Percentiles rank a stretch among this genome's conserved stretches.
Conservation (phyloP, 1,140 invertebrate species). For the Doryteuthis pealeii region DNA sequence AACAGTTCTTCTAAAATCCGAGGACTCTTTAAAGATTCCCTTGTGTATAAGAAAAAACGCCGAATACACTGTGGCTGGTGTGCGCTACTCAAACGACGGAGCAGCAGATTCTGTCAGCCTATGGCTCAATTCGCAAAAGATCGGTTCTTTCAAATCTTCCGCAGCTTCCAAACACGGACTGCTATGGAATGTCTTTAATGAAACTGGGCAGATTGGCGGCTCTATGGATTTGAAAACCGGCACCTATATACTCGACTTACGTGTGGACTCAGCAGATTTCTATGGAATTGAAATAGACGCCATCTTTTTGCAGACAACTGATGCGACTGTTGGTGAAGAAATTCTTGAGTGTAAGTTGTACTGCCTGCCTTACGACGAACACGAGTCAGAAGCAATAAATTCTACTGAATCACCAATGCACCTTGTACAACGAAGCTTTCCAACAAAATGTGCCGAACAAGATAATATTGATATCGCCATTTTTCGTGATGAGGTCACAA, state of each 20-base stretch:
- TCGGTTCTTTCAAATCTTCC: not conserved
- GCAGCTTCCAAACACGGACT: not conserved
- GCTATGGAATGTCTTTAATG: not conserved
- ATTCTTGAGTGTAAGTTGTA: not conserved
- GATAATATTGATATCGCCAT: conserved; percentile 33
- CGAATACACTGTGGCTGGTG: not conserved
- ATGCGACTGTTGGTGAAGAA: not conserved
- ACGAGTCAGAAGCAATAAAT: not conserved
- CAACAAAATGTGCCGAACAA: conserved; percentile 29
- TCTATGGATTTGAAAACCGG: not conserved
- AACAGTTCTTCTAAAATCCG: not conserved
- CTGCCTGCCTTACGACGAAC: not conserved
- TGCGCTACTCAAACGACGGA: not conserved
- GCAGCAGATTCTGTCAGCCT: not conserved
- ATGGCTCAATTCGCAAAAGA: not conserved
- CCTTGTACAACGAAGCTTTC: conserved; percentile 25
- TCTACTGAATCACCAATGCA: not conserved
- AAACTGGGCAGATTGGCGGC: not conserved
- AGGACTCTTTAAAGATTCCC: not conserved
- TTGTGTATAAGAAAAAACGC: not conserved
- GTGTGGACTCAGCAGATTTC: not conserved
- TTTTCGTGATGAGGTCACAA: conserved; percentile 22
- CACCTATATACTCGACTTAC: not conserved
- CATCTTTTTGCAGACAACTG: not conserved
- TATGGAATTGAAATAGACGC: not conserved